Evolutionary conservation across 2,888 invertebrate species (phyloP).

Genomic region (Eupithecia insigniata): DNA sequence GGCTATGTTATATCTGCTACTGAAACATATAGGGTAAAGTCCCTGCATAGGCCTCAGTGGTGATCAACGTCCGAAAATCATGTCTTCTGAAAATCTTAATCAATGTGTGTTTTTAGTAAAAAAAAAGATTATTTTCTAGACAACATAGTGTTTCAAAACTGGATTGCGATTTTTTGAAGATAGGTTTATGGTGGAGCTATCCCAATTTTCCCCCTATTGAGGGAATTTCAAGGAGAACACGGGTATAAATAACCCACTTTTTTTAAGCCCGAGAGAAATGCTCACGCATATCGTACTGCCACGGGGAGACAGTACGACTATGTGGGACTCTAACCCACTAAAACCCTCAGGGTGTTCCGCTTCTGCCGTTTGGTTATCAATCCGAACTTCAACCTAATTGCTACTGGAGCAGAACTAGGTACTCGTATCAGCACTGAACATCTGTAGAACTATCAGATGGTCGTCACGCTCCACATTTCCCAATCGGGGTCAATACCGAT

Average conservation of each 20-base stretch:
- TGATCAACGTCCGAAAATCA: background rate
- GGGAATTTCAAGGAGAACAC: no score
- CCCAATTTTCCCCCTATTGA: background rate
- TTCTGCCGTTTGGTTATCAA: no score
- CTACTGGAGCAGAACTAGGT: background rate
- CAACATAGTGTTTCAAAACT: background rate
- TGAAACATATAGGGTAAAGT: background rate
- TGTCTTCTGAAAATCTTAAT: background rate
- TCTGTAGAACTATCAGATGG: slow-evolving; percentile 45
- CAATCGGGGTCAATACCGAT: slow-evolving; percentile 75
- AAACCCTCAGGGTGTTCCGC: no score
- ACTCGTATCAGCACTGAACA: background rate
- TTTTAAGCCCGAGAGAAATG: no score
- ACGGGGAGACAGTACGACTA: no score
- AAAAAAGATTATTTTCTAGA: background rate
- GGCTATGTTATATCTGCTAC: background rate
- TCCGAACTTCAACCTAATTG: background rate
- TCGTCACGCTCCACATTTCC: slow-evolving; percentile 72
- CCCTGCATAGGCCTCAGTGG: background rate
- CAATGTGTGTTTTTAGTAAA: no score
- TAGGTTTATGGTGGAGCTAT: no score
- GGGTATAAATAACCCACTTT: no score
- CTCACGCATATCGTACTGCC: no score
- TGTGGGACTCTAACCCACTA: no score
- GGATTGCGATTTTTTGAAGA: background rate